Evolutionary conservation across 2,113 vertebrate genomes (phyloP), one percentile per base, ranked within the genome.

Genomic region (Cyphomyrus plagiostoma): DNA sequence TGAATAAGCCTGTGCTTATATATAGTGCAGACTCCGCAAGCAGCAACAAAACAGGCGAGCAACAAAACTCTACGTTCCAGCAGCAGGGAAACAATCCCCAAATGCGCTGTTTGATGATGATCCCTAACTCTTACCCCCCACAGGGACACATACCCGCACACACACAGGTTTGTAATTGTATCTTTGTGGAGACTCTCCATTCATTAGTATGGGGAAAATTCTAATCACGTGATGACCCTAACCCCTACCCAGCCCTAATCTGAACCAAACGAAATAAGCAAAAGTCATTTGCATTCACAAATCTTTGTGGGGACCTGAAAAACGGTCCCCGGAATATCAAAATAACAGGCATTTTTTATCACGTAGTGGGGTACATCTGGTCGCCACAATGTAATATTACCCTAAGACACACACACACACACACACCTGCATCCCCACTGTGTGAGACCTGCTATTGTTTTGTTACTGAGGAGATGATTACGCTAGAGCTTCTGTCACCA

Each of bases 401-500:
- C 53, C 53, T 56, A 56, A 56, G 17, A 62, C 62, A 77, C 10
- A 86, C 48, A 74, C 42, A 9, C 48, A 48, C 87, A 77, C n/a
- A 86, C 49, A 35, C 85, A 52, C 26, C 53, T 62, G 7, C 35
- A 58, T 42, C 30, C 26, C 19, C n/a, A 52, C 50, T 62, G 53
- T 62, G 35, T n/a, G 87, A 88, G 56, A 19, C 15, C 52, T 66
- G 53, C 53, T 23, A 30, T 45, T 23, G 53, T 46, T 66, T 23
- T 58, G 52, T 42, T 62, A 39, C 35, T 45, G 19, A 15, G 21
- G 30, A 56, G 23, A 46, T 30, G 39, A 80, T 84, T 89, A 62
- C 42, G 49, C 50, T 89, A 39, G 26, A 53, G 30, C 48, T 82
- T 45, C 48, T 53, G 88, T 89, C 88, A 53, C 49, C 74, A 82